These are phyloP conservation scores for Rhinogobio ventralis DNA, from an alignment of 2,797 vertebrate species.

Conservation along the genomic window DNA sequence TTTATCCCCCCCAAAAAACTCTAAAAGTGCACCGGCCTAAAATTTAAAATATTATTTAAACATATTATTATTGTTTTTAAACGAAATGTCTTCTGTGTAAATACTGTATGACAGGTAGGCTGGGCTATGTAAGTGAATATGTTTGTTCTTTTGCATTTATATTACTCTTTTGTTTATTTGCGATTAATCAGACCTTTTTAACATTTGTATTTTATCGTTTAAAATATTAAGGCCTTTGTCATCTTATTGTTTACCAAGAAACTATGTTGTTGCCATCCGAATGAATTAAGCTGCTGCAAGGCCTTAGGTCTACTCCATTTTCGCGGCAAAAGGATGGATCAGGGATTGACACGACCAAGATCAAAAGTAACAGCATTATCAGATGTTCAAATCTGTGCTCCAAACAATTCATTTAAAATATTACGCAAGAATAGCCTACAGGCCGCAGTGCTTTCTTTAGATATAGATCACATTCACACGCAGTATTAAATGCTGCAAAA, in stretches of 20 bases:
- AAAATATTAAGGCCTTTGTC: background rate
- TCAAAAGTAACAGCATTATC: background rate
- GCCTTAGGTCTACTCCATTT: conserved; percentile 26
- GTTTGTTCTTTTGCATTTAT: background rate
- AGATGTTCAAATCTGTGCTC: background rate
- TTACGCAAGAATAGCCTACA: background rate
- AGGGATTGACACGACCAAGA: background rate
- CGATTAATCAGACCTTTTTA: background rate
- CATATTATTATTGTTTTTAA: background rate
- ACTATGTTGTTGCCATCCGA: background rate
- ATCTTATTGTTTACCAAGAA: background rate
- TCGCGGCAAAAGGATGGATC: conserved; percentile 11
- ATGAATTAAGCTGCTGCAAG: conserved; percentile 7
- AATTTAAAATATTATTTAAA: background rate
- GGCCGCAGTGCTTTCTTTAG: background rate
- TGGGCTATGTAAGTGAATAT: background rate
- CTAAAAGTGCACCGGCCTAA: background rate
- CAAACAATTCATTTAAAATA: background rate
- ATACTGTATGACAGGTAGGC: background rate
- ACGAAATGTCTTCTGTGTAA: background rate
- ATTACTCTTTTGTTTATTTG: background rate
- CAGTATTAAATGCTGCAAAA: background rate
- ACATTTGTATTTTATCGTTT: background rate
- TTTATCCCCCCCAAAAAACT: fast-evolving
- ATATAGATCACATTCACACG: background rate